Base-by-base conservation (phyloP, 2,888 invertebrate genomes). In the Drosophila mayaguana region DNA sequence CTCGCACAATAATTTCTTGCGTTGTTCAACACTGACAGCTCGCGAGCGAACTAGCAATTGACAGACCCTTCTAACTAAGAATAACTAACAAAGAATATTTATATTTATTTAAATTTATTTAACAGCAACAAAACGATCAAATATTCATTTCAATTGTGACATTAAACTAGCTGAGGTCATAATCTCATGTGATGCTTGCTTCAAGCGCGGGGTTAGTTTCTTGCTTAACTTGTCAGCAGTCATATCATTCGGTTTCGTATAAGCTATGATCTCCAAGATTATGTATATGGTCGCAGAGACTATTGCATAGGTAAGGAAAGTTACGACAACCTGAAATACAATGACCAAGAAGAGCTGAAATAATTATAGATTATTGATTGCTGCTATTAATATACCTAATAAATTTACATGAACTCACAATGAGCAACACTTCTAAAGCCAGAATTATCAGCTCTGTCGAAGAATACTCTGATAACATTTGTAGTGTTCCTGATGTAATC, bases 241-340 rank as follows among this genome's bases (percentile, higher is more conserved):
- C n/a, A 50, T 50, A 2, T 56, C 18, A 7, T 53, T 18, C 0
- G 54, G 61, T n/a, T 56, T 70, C 7, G 78, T 22, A 0, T 43
- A 40, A 6, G 72, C 63, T 32, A 84, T 55, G 16, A 91, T 16
- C 73, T 75, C 80, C 76, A 78, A 70, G 42, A 66, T 75, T 61
- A 56, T 79, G 60, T 68, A 91, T 25, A 92, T 82, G 5, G 71
- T 25, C 22, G 83, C 65, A 55, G 90, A 90, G 11, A 90, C 80
- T 14, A 82, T 40, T 16, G 78, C 43, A 64, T 91, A 91, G 18
- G 86, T 72, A 4, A 71, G 12, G 28, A 88, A 45, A 14, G 90
- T 91, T 8, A 79, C 70, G 32, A 84, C 46, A 16, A 89, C 79
- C 91, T 92, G 90, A 64, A 91, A 84, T 54, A 87, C 54, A 73